Percentiles rank a stretch among this genome's conserved stretches.
Conservation (phyloP, 2,888 invertebrate genomes). For the Cephus pulcher region DNA sequence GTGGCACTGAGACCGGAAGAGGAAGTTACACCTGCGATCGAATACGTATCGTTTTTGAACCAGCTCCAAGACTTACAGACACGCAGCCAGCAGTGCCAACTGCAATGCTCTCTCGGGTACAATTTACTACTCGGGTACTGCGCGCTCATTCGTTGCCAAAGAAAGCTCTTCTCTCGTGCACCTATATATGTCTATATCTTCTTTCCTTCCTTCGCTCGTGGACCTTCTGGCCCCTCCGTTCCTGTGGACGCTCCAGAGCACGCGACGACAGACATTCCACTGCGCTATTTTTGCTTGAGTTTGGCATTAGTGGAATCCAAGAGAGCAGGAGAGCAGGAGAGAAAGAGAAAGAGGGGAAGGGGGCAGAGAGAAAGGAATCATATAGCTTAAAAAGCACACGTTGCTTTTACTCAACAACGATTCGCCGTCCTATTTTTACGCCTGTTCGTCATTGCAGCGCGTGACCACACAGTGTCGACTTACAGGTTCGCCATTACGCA, state of each 20-base stretch:
- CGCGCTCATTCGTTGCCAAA: no score
- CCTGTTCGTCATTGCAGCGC: constrained; percentile 13
- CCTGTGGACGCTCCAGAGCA: not conserved
- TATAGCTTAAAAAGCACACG: constrained; percentile 25
- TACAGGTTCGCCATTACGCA: constrained; percentile 13
- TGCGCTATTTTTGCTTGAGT: constrained; percentile 34
- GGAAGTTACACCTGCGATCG: no score
- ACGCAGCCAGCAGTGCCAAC: no score
- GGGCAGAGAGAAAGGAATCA: not conserved
- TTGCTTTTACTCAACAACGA: constrained; percentile 27
- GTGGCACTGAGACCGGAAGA: no score
- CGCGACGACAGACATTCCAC: not conserved
- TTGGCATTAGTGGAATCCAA: constrained; percentile 19
- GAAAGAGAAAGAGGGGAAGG: no score
- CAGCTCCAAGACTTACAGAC: no score
- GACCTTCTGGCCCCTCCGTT: not conserved
- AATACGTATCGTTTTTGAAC: no score
- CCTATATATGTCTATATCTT: no score
- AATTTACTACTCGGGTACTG: no score
- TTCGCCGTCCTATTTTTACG: constrained; percentile 24
- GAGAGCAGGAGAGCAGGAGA: not conserved
- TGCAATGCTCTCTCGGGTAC: no score
- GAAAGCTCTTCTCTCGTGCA: no score
- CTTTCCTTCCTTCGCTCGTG: no score
- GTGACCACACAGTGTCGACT: constrained; percentile 25